phyloP scores from a whole-genome alignment of 2,113 vertebrate species.

The Brevimyrus niger region DNA sequence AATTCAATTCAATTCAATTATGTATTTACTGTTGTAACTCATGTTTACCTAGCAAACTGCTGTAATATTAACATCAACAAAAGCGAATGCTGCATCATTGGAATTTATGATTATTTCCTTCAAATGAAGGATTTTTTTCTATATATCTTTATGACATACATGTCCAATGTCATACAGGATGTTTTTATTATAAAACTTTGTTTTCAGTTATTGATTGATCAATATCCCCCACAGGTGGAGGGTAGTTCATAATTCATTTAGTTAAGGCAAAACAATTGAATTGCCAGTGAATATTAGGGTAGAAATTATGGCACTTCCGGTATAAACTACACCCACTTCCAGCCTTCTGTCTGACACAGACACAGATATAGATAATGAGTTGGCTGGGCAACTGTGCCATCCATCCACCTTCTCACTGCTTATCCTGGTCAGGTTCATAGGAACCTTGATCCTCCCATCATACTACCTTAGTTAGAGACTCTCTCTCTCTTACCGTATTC shows the following conservation, averaged over 20 bases:
- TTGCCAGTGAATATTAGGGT: not conserved
- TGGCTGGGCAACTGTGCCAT: not conserved
- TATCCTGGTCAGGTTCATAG: not conserved
- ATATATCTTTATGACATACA: no score
- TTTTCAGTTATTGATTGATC: not conserved
- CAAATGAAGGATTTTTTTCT: no score
- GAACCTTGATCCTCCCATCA: not conserved
- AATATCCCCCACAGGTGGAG: not conserved
- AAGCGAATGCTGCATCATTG: no score
- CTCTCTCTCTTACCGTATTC: constrained; percentile 8
- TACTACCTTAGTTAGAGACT: not conserved
- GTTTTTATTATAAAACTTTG: not conserved
- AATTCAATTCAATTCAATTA: no score
- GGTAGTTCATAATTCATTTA: not conserved
- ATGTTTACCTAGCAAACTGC: no score
- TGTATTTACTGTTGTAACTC: no score
- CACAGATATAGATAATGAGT: not conserved
- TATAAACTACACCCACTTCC: not conserved
- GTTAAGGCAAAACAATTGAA: not conserved
- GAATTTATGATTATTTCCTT: no score
- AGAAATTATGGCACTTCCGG: not conserved
- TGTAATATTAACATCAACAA: no score
- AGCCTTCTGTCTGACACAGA: not conserved
- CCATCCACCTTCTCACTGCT: not conserved
- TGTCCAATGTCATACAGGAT: not conserved